Percentiles rank a stretch among this genome's conserved stretches.
phyloP scores from a whole-genome alignment of 2,113 vertebrate species.

The Heloderma charlesbogerti region DNA sequence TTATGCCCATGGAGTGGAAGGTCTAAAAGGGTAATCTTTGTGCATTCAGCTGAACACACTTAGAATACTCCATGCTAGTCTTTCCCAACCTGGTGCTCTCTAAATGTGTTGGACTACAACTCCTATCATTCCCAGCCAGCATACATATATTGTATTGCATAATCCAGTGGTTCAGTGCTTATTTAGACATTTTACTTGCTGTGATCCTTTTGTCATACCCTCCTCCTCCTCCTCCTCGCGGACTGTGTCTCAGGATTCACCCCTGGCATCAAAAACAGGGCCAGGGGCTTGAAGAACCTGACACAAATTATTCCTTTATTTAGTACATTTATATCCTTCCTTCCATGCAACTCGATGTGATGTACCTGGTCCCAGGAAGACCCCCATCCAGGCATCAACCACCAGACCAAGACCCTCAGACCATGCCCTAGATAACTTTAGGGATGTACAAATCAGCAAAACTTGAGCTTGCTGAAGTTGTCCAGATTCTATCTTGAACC shows the following conservation, averaged over 20 bases:
- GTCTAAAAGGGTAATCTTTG: not conserved
- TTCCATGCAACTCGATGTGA: no score
- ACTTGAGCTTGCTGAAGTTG: no score
- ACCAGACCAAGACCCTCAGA: no score
- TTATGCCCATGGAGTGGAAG: not conserved
- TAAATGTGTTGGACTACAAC: no score
- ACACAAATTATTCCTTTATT: not conserved
- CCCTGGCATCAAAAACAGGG: not conserved
- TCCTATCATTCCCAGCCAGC: no score
- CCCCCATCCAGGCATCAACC: not conserved
- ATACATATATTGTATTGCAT: not conserved
- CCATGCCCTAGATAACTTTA: not conserved
- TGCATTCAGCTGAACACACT: no score
- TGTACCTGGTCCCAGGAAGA: not conserved
- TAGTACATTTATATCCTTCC: not conserved
- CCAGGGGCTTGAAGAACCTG: not conserved
- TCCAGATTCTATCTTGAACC: no score
- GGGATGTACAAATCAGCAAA: no score
- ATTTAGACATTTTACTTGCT: not conserved
- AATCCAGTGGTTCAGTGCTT: not conserved
- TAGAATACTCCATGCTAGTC: no score
- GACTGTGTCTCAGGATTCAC: not conserved
- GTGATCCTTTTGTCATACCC: no score
- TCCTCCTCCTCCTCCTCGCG: no score
- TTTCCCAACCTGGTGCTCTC: no score